Percentiles rank a stretch among this genome's conserved stretches.
These are phyloP conservation scores for Phymatocera aterrima DNA, from an alignment of 2,888 invertebrate genomes.

Conservation along the genomic window DNA sequence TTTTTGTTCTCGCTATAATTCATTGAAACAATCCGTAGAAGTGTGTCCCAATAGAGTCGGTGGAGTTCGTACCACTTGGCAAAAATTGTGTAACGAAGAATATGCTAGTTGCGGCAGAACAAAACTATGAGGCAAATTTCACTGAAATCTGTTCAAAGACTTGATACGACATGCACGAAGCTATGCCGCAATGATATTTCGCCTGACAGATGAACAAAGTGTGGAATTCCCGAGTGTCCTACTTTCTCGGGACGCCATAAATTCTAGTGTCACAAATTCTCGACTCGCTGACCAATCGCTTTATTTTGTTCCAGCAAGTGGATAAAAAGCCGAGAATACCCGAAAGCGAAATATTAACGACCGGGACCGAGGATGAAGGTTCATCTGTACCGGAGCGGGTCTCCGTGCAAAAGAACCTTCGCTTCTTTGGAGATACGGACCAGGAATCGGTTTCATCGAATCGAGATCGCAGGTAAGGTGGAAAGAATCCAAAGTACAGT, in stretches of 20 bases:
- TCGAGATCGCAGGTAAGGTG: constrained; percentile 67
- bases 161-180: no score
- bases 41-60: not conserved
- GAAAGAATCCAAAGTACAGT: not conserved
- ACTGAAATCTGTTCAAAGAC: not conserved
- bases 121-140: not conserved
- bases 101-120: not conserved
- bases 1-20: no score
- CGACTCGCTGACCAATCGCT: not conserved
- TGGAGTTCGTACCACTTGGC: not conserved
- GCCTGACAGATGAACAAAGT: no score
- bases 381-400: constrained; percentile 70
- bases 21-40: no score
- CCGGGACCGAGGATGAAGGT: constrained; percentile 79
- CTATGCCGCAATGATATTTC: no score
- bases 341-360: constrained; percentile 73
- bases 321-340: constrained; percentile 71
- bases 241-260: not conserved
- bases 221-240: no score
- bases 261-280: not conserved
- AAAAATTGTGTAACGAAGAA: not conserved
- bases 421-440: constrained; percentile 92
- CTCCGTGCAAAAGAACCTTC: constrained; percentile 80
- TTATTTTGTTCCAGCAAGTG: constrained; percentile 58
- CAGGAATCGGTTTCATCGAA: constrained; percentile 79